Evolutionary conservation across 2,797 vertebrate species (phyloP).

Genomic region (Rachycentron canadum): DNA sequence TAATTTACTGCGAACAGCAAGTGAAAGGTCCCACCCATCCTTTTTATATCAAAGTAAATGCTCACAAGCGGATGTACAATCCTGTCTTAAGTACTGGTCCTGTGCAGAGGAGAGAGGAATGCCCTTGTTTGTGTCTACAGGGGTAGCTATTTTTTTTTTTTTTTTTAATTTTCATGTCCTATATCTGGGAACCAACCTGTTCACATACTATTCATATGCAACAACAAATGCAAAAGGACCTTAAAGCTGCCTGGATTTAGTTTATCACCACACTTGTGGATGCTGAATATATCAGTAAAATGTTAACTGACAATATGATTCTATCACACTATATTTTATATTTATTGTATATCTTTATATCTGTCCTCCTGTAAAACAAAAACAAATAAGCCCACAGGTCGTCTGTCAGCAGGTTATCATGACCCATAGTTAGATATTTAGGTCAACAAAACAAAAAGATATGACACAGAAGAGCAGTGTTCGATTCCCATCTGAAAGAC

Average conservation of each 20-base stretch:
- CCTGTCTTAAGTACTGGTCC: conserved; percentile 3
- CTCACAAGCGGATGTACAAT: conserved; percentile 14
- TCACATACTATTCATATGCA: not conserved
- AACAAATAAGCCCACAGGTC: no score
- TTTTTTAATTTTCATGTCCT: not conserved
- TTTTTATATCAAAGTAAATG: conserved; percentile 6
- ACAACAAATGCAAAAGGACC: not conserved
- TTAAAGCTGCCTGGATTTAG: not conserved
- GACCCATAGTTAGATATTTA: no score
- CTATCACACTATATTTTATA: no score
- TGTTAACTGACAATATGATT: not conserved
- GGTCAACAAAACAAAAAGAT: no score
- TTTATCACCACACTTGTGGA: not conserved
- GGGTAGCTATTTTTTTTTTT: not conserved
- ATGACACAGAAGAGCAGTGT: no score
- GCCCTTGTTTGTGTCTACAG: not conserved
- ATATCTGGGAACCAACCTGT: no score
- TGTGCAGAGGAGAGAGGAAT: not conserved
- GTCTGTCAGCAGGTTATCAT: no score
- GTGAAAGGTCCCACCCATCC: not conserved
- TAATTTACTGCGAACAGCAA: conserved; percentile 22
- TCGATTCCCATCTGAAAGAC: no score
- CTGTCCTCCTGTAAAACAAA: no score
- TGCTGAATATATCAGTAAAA: not conserved
- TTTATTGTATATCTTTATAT: no score